Conservation (phyloP, 2,113 vertebrate species). For the Lophochroa leadbeateri region DNA sequence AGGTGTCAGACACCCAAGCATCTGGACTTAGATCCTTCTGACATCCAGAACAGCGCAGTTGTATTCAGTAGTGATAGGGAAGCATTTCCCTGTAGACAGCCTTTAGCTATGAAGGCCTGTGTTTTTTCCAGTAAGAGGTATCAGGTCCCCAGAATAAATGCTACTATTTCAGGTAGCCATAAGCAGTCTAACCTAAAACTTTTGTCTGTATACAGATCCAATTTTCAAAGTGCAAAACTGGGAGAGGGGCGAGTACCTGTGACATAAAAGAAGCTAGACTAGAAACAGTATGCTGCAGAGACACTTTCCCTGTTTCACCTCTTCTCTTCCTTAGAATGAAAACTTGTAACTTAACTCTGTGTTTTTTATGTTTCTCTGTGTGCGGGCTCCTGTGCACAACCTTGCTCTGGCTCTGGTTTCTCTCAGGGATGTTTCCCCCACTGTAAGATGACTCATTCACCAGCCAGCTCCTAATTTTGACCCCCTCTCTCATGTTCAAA, state of each 20-base stretch:
- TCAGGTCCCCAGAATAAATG: neutral
- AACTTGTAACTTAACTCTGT: neutral
- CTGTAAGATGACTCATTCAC: neutral
- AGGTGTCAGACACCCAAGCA: neutral
- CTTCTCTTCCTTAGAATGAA: neutral
- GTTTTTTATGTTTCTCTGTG: neutral
- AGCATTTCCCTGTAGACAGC: neutral
- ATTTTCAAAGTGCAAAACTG: neutral
- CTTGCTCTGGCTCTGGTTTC: neutral
- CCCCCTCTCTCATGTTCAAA: neutral
- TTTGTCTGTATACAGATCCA: neutral
- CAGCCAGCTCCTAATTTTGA: neutral
- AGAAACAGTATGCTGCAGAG: neutral
- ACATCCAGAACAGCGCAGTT: neutral
- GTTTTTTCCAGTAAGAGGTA: neutral
- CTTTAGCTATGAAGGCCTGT: neutral
- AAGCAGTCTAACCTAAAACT: neutral
- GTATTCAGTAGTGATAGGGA: neutral
- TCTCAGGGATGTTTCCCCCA: neutral
- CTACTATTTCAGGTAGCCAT: neutral
- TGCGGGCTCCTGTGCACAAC: neutral
- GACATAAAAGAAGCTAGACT: neutral
- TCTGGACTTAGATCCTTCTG: neutral
- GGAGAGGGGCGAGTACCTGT: neutral
- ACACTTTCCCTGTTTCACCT: neutral